Evolutionary conservation across 1,140 invertebrate species (phyloP), one percentile per base, ranked within the genome.

Genomic region (Paralvinella palmiformis): DNA sequence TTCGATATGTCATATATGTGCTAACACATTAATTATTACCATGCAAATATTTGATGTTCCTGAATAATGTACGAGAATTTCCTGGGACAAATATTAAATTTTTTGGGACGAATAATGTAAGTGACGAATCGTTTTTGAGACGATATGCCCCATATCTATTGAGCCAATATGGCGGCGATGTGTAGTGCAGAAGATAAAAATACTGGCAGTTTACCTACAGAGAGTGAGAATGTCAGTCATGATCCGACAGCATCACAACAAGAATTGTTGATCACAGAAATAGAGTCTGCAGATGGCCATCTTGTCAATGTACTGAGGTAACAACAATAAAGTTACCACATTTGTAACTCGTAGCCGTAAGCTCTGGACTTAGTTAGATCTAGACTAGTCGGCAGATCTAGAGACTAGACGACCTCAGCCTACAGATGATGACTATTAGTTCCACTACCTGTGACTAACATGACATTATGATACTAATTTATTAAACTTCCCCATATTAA

Each of bases 281-380:
- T 80, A 15, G 78, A 80, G 68, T 76, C 78, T 1, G 73, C 77
- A 20, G 78, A 80, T 68, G 78, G 77, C 33, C 76, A 78, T 33
- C 63, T 79, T 10, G 76, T 74, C 6, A 76, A 75, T 10, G 74
- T 76, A 3, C 65, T 80, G 27, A 71, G 77, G 78, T 77, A 68
- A 62, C 55, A 50, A 44, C 66, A 57, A 53, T 36, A n/a, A 20
- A 29, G 48, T 15, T n/a, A 24, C 10, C 6, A 20, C 36, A 37
- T 41, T 60, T 41, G 24, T 41, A 10, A 41, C n/a, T 41, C 37
- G 10, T n/a, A 10, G 10, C 10, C 37, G 10, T n/a, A 10, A 10
- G 10, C 37, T n/a, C 10, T n/a, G 10, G 10, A 41, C n/a, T 41
- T 41, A 10, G n/a, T 41, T 10, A 10, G n/a, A 41, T 10, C 22